Base-by-base conservation (phyloP, 2,113 vertebrate species). In the Corythoichthys intestinalis region DNA sequence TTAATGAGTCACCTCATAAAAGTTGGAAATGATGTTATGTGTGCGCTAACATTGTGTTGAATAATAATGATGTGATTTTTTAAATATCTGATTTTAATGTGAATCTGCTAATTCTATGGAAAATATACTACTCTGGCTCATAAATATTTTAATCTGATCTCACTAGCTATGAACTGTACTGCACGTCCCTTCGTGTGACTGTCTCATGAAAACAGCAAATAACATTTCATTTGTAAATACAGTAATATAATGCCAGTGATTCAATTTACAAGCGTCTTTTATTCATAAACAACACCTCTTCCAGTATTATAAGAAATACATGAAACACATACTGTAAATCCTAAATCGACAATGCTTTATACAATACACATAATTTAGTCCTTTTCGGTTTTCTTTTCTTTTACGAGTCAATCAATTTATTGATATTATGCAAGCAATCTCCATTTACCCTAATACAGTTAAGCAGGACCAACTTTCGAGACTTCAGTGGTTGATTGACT, bases 401-500 rank as follows among this genome's bases (percentile, higher is more conserved):
- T 38, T 60, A 17, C 4, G 14, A 37, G 73, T 69, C 12, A n/a
- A 69, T 69, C 35, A 13, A 28, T 10, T 38, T 73, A 77, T 76
- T 76, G 76, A 67, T 77, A 80, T 14, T 41, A 46, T 67, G 17
- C 4, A 39, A 3, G 6, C 58, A 20, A 50, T 64, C 52, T 60
- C 37, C 57, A 50, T 9, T 1, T 60, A 48, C 17, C 6, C 15
- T 1, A 0, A 6, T 56, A 46, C 5, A 53, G 12, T 53, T 88
- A 89, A 35, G 78, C 63, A 39, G 89, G 84, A 72, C 57, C 84
- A 8, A 92, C 91, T 68, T 91, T 91, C 17, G 92, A 93, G 73
- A 93, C 89, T 86, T 93, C 90, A 56, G 92, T 92, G 50, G 81
- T 74, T 12, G 91, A 89, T 8, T 89, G 85, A 69, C 20, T 72